Conservation (phyloP, 2,113 vertebrate species). For the Stigmatopora argus region DNA sequence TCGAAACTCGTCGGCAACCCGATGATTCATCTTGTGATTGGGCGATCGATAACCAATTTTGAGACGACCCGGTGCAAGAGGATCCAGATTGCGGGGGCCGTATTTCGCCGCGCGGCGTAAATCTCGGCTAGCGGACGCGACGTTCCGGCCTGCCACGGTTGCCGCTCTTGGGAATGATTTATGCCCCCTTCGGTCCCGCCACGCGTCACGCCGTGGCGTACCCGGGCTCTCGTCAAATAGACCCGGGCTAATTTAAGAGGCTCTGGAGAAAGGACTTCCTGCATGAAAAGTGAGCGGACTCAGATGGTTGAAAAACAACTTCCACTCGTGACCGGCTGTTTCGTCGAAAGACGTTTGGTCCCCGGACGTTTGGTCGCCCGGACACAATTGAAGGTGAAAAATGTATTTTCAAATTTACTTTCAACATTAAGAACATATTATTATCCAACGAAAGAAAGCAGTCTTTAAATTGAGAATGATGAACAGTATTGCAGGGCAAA, state of each 20-base stretch:
- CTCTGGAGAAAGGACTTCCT: constrained; percentile 12
- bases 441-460: no score
- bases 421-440: no score
- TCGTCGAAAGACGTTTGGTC: no score
- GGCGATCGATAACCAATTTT: constrained; percentile 76
- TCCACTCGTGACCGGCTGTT: no score
- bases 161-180: constrained; percentile 52
- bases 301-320: constrained; percentile 16
- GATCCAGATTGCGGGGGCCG: constrained; percentile 48
- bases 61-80: constrained; percentile 56
- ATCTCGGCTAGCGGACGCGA: constrained; percentile 50
- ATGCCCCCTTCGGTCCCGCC: constrained; percentile 33
- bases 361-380: no score
- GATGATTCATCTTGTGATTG: constrained; percentile 68
- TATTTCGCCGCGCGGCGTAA: constrained; percentile 55
- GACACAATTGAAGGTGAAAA: no score
- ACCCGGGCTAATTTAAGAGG: constrained; percentile 52
- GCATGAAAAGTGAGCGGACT: constrained; percentile 33
- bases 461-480: no score
- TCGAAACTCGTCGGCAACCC: constrained; percentile 41
- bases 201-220: constrained; percentile 27
- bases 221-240: constrained; percentile 31
- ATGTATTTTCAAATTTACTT: no score
- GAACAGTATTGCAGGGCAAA: no score
- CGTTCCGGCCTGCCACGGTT: constrained; percentile 40